phyloP scores from a whole-genome alignment of 2,797 vertebrate genomes.

The Cuculus canorus region DNA sequence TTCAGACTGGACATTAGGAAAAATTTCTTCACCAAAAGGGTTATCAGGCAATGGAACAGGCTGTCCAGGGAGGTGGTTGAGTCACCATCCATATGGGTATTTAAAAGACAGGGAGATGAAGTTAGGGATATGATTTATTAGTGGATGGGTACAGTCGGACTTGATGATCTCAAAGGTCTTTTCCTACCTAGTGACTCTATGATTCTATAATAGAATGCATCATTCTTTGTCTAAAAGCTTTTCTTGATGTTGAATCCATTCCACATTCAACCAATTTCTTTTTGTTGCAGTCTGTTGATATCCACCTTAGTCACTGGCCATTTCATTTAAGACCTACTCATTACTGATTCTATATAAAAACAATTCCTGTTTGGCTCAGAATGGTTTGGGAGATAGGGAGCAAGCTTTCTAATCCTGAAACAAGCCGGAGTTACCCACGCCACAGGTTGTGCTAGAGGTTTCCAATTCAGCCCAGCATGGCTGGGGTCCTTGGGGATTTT shows the following conservation, averaged over 20 bases:
- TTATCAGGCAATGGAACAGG: too few species aligned
- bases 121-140: too few species aligned
- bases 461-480: background rate
- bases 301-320: background rate
- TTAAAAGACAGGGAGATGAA: too few species aligned
- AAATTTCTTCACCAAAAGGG: too few species aligned
- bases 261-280: background rate
- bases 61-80: too few species aligned
- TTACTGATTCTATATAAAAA: background rate
- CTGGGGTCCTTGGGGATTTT: background rate
- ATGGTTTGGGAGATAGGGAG: background rate
- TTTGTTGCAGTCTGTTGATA: background rate
- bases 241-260: background rate
- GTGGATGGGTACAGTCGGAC: too few species aligned
- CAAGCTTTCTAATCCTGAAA: background rate
- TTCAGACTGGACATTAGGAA: too few species aligned
- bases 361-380: background rate
- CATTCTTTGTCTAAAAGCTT: background rate
- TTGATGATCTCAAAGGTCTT: too few species aligned
- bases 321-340: background rate
- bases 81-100: too few species aligned
- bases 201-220: background rate
- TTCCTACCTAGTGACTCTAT: too few species aligned
- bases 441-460: background rate
- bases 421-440: background rate